Evolutionary conservation across 2,113 vertebrate species (phyloP), one percentile per base, ranked within the genome.

Genomic region (Stictonetta naevosa): DNA sequence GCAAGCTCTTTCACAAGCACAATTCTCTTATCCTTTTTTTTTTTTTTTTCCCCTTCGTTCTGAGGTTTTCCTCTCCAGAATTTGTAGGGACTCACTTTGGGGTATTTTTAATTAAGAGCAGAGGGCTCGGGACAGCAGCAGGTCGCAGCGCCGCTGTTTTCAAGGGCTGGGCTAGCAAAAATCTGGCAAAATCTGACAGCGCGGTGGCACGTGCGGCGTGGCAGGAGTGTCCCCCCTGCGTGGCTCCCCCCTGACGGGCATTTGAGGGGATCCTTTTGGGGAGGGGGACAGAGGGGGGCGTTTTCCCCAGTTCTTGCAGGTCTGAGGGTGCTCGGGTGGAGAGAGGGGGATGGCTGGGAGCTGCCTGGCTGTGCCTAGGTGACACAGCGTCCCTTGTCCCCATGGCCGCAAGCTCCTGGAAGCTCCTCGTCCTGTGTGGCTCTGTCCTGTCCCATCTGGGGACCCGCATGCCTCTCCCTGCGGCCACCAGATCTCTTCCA

Each of bases 201-300:
- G 4, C 5, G 1, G 77, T 6, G 82, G 42, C 63, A 21, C 6
- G 1, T 12, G 52, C 6, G 1, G 59, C 2, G 13, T 5, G n/a
- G 42, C 90, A 20, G 72, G 59, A 48, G 40, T 2, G 21, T 75
- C 67, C 56, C 81, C 62, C 48, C n/a, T 1, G 2, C 2, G 46
- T 40, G 73, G 33, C 50, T 52, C 42, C 3, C 2, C 12, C 6
- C 1, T 5, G 46, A 23, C 2, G 6, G 42, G 44, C 4, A 0
- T 10, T 31, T 8, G 40, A 21, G 22, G 46, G 53, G 56, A 13
- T 26, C 25, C 13, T 34, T 44, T 69, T n/a, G 13, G 40, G 81
- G 48, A 38, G 60, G 22, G 38, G 38, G 38, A 42, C 23, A 42
- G 26, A 67, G 8, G 38, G 53, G 38, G 36, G 8, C 2, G 11